These are phyloP conservation scores for Notodromas monacha DNA, from an alignment of 2,888 invertebrate species.

Conservation along the genomic window DNA sequence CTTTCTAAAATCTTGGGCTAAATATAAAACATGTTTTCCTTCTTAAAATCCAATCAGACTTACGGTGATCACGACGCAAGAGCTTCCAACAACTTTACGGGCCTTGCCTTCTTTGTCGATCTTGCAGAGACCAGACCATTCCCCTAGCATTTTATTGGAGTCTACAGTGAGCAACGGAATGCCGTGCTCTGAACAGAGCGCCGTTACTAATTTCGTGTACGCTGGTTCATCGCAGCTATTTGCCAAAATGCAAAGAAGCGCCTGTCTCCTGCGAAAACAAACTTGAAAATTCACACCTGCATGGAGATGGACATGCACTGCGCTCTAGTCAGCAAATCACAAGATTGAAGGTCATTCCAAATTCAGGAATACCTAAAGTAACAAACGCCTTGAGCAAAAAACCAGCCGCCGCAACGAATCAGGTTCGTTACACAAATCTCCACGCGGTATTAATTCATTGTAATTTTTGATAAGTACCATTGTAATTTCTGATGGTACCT, in stretches of 20 bases:
- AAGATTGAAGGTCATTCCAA: too few species aligned
- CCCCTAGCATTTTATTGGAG: slow-evolving; percentile 93
- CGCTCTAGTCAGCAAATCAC: too few species aligned
- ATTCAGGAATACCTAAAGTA: too few species aligned
- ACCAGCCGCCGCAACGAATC: too few species aligned
- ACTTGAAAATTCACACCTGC: too few species aligned
- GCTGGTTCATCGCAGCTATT: slow-evolving; percentile 93
- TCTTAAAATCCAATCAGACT: slow-evolving; percentile 10
- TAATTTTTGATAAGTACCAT: too few species aligned
- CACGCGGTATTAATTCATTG: too few species aligned
- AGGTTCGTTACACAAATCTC: too few species aligned
- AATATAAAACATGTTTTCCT: slow-evolving; percentile 11
- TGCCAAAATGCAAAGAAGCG: slow-evolving; percentile 75
- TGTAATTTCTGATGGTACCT: too few species aligned
- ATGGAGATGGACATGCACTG: too few species aligned
- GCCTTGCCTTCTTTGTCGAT: slow-evolving; percentile 97
- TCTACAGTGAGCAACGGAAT: slow-evolving; percentile 91
- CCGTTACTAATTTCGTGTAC: slow-evolving; percentile 88
- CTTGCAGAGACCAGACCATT: slow-evolving; percentile 98
- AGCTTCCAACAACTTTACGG: slow-evolving; percentile 90
- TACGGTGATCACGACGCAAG: slow-evolving; percentile 81
- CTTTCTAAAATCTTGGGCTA: slow-evolving; percentile 9
- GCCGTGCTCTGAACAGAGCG: slow-evolving; percentile 87
- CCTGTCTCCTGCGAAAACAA: slow-evolving; percentile 42
- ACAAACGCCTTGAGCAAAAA: too few species aligned